phyloP scores from a whole-genome alignment of 2,797 vertebrate species.

The Zalophus californianus region DNA sequence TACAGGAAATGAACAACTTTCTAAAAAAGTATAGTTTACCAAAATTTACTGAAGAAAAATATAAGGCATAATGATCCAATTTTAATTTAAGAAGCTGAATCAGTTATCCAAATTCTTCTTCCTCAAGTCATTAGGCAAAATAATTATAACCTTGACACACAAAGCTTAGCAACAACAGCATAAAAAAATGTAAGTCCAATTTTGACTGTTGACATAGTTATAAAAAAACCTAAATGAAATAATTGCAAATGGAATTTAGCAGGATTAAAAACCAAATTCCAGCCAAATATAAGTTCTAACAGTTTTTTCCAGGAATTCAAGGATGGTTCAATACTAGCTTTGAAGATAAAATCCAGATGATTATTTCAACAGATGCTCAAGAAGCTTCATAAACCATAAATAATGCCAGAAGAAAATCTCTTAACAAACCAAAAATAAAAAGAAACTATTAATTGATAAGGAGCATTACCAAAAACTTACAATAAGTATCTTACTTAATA shows the following conservation, averaged over 20 bases:
- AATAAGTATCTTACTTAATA: slow-evolving; percentile 12
- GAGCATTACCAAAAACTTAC: not conserved
- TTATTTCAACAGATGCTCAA: not conserved
- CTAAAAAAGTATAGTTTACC: slow-evolving; percentile 1
- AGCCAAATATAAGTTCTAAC: not conserved
- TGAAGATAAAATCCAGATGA: slow-evolving; percentile 24
- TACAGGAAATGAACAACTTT: slow-evolving; percentile 37
- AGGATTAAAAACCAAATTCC: slow-evolving; percentile 51
- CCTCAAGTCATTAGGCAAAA: slow-evolving; percentile 3
- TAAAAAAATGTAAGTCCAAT: not conserved
- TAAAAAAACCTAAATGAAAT: slow-evolving; percentile 6
- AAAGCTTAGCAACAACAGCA: not conserved
- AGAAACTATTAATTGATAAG: slow-evolving; percentile 6
- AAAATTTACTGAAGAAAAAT: slow-evolving; percentile 35
- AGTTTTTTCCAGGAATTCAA: slow-evolving; percentile 63
- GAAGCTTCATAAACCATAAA: slow-evolving; percentile 19
- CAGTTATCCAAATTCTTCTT: slow-evolving; percentile 42
- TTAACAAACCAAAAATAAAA: slow-evolving; percentile 15
- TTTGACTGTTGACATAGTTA: not conserved
- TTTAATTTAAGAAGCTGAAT: slow-evolving; percentile 44
- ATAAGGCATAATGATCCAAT: not conserved
- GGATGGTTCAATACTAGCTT: slow-evolving; percentile 54
- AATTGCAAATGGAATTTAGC: slow-evolving; percentile 10
- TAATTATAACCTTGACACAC: not conserved
- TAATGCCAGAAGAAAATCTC: not conserved